phyloP scores from a whole-genome alignment of 2,888 invertebrate species.

The Drosophila fungiperda region DNA sequence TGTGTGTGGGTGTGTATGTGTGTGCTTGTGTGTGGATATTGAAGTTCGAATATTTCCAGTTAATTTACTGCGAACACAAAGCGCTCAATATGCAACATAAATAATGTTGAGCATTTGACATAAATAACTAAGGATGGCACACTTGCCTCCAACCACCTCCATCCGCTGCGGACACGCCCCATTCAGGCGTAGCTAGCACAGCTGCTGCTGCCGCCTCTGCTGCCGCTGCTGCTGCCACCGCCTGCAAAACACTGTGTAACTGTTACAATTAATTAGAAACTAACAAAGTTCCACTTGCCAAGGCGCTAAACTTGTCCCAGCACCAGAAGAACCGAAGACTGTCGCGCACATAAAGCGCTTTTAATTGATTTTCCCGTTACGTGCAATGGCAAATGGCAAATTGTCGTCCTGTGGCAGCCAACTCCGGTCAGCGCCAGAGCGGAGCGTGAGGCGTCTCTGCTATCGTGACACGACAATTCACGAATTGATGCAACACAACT shows the following conservation, averaged over 20 bases:
- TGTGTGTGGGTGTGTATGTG: neutral
- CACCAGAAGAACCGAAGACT: slow-evolving; percentile 58
- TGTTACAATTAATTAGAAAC: slow-evolving; percentile 81
- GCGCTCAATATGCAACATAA: slow-evolving; percentile 75
- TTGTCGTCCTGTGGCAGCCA: slow-evolving; percentile 49
- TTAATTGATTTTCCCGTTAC: slow-evolving; percentile 80
- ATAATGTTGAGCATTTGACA: slow-evolving; percentile 73
- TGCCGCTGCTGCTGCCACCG: neutral
- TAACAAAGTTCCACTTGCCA: slow-evolving; percentile 79
- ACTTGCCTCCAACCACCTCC: slow-evolving; percentile 41
- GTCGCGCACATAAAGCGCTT: slow-evolving; percentile 79
- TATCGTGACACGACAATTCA: slow-evolving; percentile 6
- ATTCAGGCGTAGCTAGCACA: slow-evolving; percentile 29
- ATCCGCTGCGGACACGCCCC: neutral
- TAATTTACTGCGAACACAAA: slow-evolving; percentile 69
- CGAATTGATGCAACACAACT: neutral
- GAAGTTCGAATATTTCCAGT: slow-evolving; percentile 42
- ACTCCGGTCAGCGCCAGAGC: slow-evolving; percentile 12
- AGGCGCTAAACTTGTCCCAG: slow-evolving; percentile 71
- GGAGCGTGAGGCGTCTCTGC: neutral
- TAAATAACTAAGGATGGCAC: slow-evolving; percentile 70
- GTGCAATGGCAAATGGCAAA: slow-evolving; percentile 66
- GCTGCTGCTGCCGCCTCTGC: slow-evolving; percentile 38
- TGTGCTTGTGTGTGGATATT: slow-evolving; percentile 3
- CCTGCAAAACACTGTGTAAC: slow-evolving; percentile 52